Base-by-base conservation (phyloP, 2,797 vertebrate genomes). In the Rhinogobio ventralis region DNA sequence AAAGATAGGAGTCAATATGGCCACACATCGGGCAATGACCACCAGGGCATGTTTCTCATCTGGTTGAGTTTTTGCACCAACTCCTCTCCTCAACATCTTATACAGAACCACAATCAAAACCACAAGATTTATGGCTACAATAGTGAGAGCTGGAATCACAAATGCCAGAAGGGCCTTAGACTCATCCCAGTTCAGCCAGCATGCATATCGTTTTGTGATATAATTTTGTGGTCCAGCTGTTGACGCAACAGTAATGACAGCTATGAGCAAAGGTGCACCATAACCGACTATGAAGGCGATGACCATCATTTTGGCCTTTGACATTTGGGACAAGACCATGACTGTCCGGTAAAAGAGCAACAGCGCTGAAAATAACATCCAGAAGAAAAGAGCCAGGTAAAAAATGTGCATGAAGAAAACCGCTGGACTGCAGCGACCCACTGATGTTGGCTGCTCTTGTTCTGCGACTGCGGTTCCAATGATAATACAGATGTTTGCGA, bases 401-500 rank as follows among this genome's bases (percentile, higher is more conserved):
- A 98, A 98, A 64, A 98, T 94, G 83, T 99, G 97, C 68, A 95
- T 94, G 60, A 98, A 98, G 91, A 98, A 99, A 0, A 97, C 96
- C 64, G 93, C 93, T 0, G 96, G 83, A 53, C 91, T 91, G 68
- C 98, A 99, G 74, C 95, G 7, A 0, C 74, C 84, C 28, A 90
- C 82, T 0, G 89, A 93, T 81, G 92, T 91, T 0, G 23, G 49
- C 1, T 91, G 72, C 1, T 90, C 75, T 46, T 90, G 86, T 0
- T 95, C 83, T 0, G 73, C 88, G 77, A 96, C 87, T 45, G 87
- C 89, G 0, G 92, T 91, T 0, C 92, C 95, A 67, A 97, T 94
- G 4, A 99, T 92, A 83, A 99, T 98, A 94, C 97, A 98, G 72
- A 96, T 49, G 7, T 99, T 91, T 0, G 97, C 97, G 2, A 97